Conservation (phyloP, 1,140 invertebrate species). For the Oryctes rhinoceros region DNA sequence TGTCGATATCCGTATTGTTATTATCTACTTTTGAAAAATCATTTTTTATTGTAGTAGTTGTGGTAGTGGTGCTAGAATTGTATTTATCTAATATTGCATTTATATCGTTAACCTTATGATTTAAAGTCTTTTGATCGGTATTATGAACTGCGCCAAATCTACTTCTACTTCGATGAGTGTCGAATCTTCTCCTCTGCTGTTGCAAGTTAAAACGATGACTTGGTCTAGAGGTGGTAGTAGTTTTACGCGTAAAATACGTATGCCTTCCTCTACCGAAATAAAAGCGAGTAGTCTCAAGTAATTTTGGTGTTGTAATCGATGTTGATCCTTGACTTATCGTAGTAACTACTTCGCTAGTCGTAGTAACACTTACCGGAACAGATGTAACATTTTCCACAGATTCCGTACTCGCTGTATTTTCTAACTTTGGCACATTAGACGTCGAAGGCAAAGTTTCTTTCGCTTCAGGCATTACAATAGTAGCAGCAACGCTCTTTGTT, state of each 20-base stretch:
- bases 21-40: background rate
- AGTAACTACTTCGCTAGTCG: constrained; percentile 34
- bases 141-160: background rate
- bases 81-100: background rate
- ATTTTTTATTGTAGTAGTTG: background rate
- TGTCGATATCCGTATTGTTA: background rate
- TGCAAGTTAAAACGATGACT: background rate
- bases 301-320: constrained; percentile 21
- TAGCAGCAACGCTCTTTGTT: constrained; percentile 42
- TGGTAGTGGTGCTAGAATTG: background rate
- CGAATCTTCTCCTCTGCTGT: constrained; percentile 11
- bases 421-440: constrained; percentile 16
- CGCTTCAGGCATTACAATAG: constrained; percentile 20
- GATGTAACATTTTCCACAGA: background rate
- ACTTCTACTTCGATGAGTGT: background rate
- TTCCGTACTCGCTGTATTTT: constrained; percentile 42
- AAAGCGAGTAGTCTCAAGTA: constrained; percentile 20
- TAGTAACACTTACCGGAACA: background rate
- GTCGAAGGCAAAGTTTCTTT: background rate
- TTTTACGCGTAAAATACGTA: background rate
- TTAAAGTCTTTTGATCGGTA: constrained; percentile 12
- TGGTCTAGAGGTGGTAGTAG: background rate
- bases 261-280: background rate
- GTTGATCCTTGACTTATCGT: constrained; percentile 10
- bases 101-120: constrained; percentile 20